These are phyloP conservation scores for Lasioglossum morio DNA, from an alignment of 2,888 invertebrate genomes.

Conservation along the genomic window DNA sequence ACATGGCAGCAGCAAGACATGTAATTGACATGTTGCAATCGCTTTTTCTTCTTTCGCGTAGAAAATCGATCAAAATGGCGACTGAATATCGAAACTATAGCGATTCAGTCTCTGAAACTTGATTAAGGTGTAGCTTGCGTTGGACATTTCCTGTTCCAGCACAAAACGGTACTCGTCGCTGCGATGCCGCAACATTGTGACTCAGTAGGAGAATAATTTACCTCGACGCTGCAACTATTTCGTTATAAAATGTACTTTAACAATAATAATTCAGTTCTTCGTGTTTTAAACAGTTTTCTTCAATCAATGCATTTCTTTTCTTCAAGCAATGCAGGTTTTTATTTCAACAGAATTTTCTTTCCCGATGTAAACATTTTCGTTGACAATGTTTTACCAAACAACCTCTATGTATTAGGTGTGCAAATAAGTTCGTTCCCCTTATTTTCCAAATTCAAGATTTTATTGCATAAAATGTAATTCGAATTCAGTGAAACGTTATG, in stretches of 20 bases:
- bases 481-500: no score
- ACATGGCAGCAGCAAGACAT: conserved; percentile 15
- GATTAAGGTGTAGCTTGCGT: neutral
- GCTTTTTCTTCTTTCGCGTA: neutral
- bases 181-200: neutral
- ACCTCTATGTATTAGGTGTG: no score
- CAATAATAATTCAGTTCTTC: neutral
- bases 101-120: conserved; percentile 3
- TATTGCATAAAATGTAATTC: no score
- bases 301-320: neutral
- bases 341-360: neutral
- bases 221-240: neutral
- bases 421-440: no score
- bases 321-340: no score
- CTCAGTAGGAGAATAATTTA: neutral
- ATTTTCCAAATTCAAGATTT: no score
- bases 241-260: neutral
- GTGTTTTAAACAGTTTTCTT: neutral
- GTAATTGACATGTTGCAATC: conserved; percentile 43
- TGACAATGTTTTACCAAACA: no score
- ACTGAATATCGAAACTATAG: conserved; percentile 13
- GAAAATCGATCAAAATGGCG: conserved; percentile 1
- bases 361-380: no score
- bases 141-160: neutral
- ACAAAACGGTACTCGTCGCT: neutral